Percentiles rank a stretch among this genome's conserved stretches.
These are phyloP conservation scores for Ametastegia equiseti DNA, from an alignment of 2,888 invertebrate species.

Conservation along the genomic window DNA sequence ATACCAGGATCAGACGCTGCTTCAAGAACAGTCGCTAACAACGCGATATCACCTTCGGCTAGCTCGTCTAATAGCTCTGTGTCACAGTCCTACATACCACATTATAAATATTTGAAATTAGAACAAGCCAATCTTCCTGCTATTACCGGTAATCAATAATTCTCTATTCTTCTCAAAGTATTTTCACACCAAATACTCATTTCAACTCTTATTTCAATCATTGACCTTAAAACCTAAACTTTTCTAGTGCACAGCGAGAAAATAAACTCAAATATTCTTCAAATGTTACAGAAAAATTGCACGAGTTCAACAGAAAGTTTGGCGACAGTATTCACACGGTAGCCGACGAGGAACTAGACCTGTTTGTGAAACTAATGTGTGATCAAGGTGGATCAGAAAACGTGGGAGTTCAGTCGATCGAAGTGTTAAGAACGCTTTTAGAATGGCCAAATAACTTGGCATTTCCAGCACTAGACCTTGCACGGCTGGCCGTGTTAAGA, in stretches of 20 bases:
- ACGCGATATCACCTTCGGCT: constrained; percentile 68
- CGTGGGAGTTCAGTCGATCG: constrained; percentile 63
- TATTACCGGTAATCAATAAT: constrained; percentile 83
- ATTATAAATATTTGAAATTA: constrained; percentile 81
- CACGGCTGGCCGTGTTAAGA: constrained; percentile 89
- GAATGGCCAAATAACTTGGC: constrained; percentile 80
- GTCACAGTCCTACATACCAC: constrained; percentile 75
- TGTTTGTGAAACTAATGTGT: constrained; percentile 81
- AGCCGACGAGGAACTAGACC: constrained; percentile 79
- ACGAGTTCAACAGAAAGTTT: constrained; percentile 84
- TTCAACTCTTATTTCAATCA: background rate
- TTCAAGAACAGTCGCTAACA: constrained; percentile 64
- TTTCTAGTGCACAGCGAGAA: background rate
- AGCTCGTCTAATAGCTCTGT: constrained; percentile 55
- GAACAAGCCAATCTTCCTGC: constrained; percentile 87
- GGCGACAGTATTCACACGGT: constrained; percentile 77
- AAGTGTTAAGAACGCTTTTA: constrained; percentile 61
- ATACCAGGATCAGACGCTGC: constrained; percentile 78
- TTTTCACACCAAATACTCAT: constrained; percentile 30
- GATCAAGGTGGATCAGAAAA: constrained; percentile 57
- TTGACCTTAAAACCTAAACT: background rate
- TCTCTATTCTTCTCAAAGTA: background rate
- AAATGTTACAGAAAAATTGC: constrained; percentile 67
- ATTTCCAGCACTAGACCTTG: constrained; percentile 93
- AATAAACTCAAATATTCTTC: constrained; percentile 41